These are phyloP conservation scores for Lycodopsis pacificus DNA, from an alignment of 2,797 vertebrate species.

Conservation along the genomic window DNA sequence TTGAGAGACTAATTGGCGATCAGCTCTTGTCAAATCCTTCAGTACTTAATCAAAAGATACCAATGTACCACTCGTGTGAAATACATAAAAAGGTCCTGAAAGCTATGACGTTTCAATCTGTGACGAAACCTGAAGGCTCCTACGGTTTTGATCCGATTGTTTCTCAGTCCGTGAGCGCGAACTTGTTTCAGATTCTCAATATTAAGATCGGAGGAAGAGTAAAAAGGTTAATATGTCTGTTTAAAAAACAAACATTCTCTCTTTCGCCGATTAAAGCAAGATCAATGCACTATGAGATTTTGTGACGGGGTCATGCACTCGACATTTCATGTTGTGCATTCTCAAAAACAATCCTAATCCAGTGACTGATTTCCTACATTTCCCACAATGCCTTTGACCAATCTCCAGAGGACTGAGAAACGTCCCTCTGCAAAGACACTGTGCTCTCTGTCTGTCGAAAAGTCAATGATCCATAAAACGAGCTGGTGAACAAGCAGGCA, in stretches of 20 bases:
- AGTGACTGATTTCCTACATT: background rate
- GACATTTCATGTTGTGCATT: background rate
- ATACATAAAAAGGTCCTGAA: conserved; percentile 2
- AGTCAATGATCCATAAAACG: background rate
- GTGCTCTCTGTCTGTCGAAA: background rate
- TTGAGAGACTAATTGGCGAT: conserved; percentile 22
- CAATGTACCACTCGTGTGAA: conserved; percentile 7
- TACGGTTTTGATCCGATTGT: background rate
- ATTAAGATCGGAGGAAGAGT: background rate
- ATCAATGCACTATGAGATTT: background rate
- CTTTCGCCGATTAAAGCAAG: background rate
- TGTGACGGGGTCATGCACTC: background rate
- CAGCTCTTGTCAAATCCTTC: conserved; percentile 23
- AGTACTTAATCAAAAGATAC: conserved; percentile 33
- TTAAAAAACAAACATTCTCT: background rate
- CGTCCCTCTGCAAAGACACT: background rate
- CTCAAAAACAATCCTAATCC: background rate
- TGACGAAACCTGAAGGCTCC: background rate
- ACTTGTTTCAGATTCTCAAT: background rate
- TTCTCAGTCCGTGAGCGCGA: background rate
- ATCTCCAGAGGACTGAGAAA: background rate
- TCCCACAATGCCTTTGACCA: conserved; percentile 19
- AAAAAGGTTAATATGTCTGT: background rate
- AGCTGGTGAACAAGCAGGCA: background rate
- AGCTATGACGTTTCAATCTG: background rate